phyloP scores from a whole-genome alignment of 2,113 vertebrate genomes.

The Jacana jacana region DNA sequence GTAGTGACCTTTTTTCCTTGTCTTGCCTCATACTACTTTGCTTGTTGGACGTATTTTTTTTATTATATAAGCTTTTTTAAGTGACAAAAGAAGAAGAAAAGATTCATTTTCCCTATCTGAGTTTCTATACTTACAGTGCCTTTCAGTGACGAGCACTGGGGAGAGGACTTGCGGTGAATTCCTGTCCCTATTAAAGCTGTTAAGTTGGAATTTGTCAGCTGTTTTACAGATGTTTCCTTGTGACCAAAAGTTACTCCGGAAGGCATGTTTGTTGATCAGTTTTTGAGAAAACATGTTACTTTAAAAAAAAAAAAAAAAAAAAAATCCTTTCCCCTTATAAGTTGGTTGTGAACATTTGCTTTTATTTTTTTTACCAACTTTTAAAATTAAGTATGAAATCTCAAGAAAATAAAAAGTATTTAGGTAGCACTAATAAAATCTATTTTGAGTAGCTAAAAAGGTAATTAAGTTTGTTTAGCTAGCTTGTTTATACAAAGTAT shows the following conservation, averaged over 20 bases:
- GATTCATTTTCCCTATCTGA: fast-evolving
- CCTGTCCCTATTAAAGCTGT: not conserved
- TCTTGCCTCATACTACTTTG: not conserved
- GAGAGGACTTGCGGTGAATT: not conserved
- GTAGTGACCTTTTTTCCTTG: not conserved
- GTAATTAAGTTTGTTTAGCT: conserved; percentile 26
- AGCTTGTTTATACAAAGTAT: not conserved
- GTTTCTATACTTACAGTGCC: not conserved
- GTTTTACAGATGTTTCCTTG: not conserved
- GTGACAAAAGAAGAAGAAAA: not conserved
- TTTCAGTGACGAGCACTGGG: not conserved
- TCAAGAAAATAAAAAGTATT: not conserved
- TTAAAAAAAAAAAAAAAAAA: not conserved
- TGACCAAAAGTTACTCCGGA: not conserved
- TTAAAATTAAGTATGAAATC: not conserved
- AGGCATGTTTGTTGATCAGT: not conserved
- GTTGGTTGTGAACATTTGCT: not conserved
- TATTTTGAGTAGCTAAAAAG: not conserved
- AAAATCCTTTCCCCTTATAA: not conserved
- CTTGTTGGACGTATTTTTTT: not conserved
- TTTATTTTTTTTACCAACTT: not conserved
- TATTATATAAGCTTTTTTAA: not conserved
- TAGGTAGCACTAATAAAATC: not conserved
- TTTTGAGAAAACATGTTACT: not conserved
- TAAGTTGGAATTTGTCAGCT: not conserved